Conservation (phyloP, 2,888 invertebrate genomes). For the Drymonia ruficornis region DNA sequence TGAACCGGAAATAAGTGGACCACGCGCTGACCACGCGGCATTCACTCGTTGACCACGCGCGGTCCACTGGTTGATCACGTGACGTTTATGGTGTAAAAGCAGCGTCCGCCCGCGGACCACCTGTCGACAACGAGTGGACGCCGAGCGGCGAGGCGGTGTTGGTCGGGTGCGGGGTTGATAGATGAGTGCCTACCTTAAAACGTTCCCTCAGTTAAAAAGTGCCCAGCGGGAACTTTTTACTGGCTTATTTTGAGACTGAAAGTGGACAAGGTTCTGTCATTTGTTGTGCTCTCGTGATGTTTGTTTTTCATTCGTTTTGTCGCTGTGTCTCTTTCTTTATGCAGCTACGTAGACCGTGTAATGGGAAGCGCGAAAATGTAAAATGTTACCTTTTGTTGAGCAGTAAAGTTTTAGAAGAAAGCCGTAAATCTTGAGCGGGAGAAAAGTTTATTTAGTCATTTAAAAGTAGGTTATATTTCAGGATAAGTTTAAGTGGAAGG, state of each 20-base stretch:
- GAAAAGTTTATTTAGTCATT: constrained; percentile 20
- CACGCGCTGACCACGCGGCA: too few relatives aligned
- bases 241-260: constrained; percentile 36
- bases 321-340: constrained; percentile 9
- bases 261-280: constrained; percentile 30
- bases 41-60: too few relatives aligned
- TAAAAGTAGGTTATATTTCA: constrained; percentile 3
- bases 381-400: constrained; percentile 34
- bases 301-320: constrained; percentile 11
- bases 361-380: constrained; percentile 43
- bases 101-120: too few relatives aligned
- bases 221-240: constrained; percentile 32
- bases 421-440: constrained; percentile 28
- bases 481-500: background rate
- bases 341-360: constrained; percentile 36
- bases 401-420: constrained; percentile 30
- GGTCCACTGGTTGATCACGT: too few relatives aligned
- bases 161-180: too few relatives aligned
- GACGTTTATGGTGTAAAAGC: too few relatives aligned
- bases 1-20: too few relatives aligned
- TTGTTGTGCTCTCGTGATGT: constrained; percentile 15
- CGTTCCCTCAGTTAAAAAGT: constrained; percentile 27
- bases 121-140: too few relatives aligned
- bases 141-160: too few relatives aligned
- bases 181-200: too few relatives aligned